These are phyloP conservation scores for Xanthorhoe designata DNA, from an alignment of 2,888 invertebrate genomes.

Conservation along the genomic window DNA sequence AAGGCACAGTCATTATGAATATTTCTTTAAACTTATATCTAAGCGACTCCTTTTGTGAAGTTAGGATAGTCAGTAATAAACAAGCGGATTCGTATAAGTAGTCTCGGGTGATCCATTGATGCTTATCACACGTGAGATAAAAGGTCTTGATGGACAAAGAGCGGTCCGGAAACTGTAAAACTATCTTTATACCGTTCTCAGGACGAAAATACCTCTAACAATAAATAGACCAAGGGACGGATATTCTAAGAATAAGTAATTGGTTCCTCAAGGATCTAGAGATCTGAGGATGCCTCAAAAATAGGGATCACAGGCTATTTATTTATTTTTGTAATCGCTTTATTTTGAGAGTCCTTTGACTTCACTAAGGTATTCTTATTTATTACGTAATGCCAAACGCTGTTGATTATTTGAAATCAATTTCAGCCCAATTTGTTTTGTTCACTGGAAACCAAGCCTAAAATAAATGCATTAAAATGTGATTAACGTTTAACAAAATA, in stretches of 20 bases:
- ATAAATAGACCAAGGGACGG: not conserved
- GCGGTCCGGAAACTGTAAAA: not conserved
- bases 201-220: not conserved
- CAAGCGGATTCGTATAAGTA: not conserved
- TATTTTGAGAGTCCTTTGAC: conserved; percentile 8
- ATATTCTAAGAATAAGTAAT: not conserved
- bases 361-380: not conserved
- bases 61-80: not conserved
- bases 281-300: not conserved
- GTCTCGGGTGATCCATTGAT: not conserved
- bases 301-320: not conserved
- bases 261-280: conserved; percentile 2
- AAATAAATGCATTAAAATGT: not conserved
- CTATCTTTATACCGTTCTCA: not conserved
- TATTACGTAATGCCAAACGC: conserved; percentile 15
- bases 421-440: not conserved
- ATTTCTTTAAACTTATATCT: no score
- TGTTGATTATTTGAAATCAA: not conserved
- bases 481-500: no score
- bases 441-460: not conserved
- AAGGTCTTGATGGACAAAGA: not conserved
- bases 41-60: no score
- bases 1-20: no score
- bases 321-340: conserved; percentile 4
- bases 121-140: not conserved